phyloP scores from a whole-genome alignment of 2,113 vertebrate species.

The Oryzias melastigma region DNA sequence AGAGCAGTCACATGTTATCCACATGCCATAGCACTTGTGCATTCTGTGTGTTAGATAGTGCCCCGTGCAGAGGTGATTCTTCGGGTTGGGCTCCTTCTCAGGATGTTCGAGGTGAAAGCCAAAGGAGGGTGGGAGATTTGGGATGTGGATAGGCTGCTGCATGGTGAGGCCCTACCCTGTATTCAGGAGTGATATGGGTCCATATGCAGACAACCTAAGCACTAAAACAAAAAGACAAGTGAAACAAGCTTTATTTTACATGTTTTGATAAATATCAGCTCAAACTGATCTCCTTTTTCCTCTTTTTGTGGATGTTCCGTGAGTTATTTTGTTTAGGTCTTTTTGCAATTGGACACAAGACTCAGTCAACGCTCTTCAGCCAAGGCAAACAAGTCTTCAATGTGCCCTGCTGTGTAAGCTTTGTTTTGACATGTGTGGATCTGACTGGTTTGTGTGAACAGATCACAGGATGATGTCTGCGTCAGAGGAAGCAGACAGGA shows the following conservation, averaged over 20 bases:
- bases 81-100: slow-evolving; percentile 41
- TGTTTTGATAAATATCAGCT: slow-evolving; percentile 61
- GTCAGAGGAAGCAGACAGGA: slow-evolving; percentile 91
- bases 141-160: slow-evolving; percentile 32
- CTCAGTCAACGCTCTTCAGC: slow-evolving; percentile 11
- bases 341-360: slow-evolving; percentile 22
- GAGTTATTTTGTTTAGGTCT: slow-evolving; percentile 72
- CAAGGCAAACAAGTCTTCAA: slow-evolving; percentile 12
- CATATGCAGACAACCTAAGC: slow-evolving; percentile 72
- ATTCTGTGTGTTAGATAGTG: slow-evolving; percentile 78
- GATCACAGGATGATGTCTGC: slow-evolving; percentile 13
- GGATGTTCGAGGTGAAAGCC: slow-evolving; percentile 29
- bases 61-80: slow-evolving; percentile 74
- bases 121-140: slow-evolving; percentile 19
- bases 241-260: slow-evolving; percentile 42
- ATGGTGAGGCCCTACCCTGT: slow-evolving; percentile 54
- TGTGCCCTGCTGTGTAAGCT: no score
- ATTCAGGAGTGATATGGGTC: slow-evolving; percentile 65
- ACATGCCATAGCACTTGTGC: slow-evolving; percentile 85
- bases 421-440: slow-evolving; percentile 20
- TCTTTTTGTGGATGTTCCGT: slow-evolving; percentile 34
- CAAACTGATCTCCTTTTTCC: slow-evolving; percentile 56
- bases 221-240: slow-evolving; percentile 45
- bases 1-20: slow-evolving; percentile 68
- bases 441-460: slow-evolving; percentile 42